Conservation (phyloP, 1,140 invertebrate genomes). For the Colletes latitarsis region DNA sequence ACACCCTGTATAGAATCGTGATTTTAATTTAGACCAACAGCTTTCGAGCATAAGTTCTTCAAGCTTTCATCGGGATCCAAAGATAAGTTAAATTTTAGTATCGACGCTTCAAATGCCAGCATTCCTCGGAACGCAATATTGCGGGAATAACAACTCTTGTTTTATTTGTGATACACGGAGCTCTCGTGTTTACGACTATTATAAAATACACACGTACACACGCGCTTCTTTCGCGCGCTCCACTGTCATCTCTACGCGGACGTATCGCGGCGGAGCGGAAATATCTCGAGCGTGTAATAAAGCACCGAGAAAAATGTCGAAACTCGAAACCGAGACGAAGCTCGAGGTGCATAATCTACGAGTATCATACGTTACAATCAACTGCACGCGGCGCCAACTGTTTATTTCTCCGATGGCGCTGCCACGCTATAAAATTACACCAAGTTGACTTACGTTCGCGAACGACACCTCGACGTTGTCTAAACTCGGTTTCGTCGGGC, state of each 20-base stretch:
- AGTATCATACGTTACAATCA: conserved; percentile 74
- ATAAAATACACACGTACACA: conserved; percentile 17
- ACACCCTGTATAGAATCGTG: too few species aligned
- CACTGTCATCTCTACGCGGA: conserved; percentile 50
- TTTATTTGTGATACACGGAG: not conserved
- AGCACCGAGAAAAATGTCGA: conserved; percentile 73
- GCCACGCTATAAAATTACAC: conserved; percentile 69
- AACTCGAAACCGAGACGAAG: conserved; percentile 73
- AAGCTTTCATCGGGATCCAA: not conserved
- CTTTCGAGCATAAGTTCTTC: not conserved
- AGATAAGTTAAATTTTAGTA: not conserved
- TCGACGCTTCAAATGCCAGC: not conserved
- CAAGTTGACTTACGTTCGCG: conserved; percentile 67
- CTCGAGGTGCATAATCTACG: conserved; percentile 71
- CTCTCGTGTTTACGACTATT: conserved; percentile 25
- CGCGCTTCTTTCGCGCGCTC: not conserved
- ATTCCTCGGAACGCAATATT: not conserved
- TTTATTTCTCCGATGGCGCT: conserved; percentile 72
- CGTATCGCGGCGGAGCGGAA: conserved; percentile 62
- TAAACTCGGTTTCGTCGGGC: conserved; percentile 48
- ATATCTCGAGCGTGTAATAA: conserved; percentile 73
- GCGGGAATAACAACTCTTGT: not conserved
- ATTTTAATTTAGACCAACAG: too few species aligned
- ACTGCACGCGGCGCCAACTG: conserved; percentile 73
- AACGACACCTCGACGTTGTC: conserved; percentile 59